These are phyloP conservation scores for Equus quagga DNA, from an alignment of 2,113 vertebrate genomes.

Conservation along the genomic window DNA sequence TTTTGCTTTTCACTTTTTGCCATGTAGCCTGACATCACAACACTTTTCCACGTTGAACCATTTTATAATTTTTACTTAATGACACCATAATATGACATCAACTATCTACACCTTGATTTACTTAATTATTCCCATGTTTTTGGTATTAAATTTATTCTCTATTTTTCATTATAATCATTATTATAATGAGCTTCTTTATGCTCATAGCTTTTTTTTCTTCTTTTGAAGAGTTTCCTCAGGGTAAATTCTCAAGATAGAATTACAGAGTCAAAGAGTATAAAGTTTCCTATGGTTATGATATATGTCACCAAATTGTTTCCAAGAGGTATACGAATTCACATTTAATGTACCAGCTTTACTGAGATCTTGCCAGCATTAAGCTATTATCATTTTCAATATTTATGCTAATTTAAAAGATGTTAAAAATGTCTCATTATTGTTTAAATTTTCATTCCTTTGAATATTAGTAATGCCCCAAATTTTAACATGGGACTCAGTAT, in stretches of 20 bases:
- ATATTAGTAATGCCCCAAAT: background rate
- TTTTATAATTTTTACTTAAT: constrained; percentile 15
- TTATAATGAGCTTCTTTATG: background rate
- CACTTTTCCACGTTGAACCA: background rate
- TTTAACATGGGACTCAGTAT: background rate
- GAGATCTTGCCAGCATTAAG: background rate
- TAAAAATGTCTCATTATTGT: background rate
- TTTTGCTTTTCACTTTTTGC: background rate
- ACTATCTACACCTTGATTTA: background rate
- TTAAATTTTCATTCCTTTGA: constrained; percentile 23
- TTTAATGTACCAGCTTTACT: background rate
- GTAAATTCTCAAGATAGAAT: constrained; percentile 21
- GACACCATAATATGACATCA: background rate
- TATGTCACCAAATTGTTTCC: background rate
- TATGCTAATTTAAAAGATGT: constrained; percentile 44
- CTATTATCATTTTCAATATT: constrained; percentile 4
- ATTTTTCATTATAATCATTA: constrained; percentile 8
- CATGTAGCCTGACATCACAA: constrained; percentile 3
- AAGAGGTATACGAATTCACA: background rate
- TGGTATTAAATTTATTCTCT: constrained; percentile 22
- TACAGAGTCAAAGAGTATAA: background rate
- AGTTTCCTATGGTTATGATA: background rate
- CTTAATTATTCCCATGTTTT: background rate
- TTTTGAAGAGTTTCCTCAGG: background rate
- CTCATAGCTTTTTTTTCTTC: background rate